Evolutionary conservation across 2,113 vertebrate genomes (phyloP), one percentile per base, ranked within the genome.

Genomic region (Hippocampus barbouri): DNA sequence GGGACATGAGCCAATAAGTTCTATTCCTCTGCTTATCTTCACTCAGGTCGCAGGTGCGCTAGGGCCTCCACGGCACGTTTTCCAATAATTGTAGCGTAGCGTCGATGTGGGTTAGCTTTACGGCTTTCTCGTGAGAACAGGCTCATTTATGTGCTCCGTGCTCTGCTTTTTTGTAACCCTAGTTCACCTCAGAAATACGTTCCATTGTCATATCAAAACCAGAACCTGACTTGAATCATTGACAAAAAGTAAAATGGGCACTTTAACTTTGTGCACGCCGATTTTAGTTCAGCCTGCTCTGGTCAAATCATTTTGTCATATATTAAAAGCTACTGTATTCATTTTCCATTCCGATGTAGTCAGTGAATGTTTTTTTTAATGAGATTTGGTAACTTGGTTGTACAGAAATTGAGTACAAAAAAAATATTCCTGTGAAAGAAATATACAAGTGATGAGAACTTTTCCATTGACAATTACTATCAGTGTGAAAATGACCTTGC

Each of bases 401-500:
- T 9, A n/a, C 7, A 8, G 21, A 23, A 71, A 43, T 72, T 11
- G 23, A 45, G 11, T 62, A 38, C 6, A 10, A 34, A 70, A 70
- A 70, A 72, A 81, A 71, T 68, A 67, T 54, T 41, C 23, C 54
- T 67, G 27, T 27, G 10, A 62, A 43, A 56, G 14, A 27, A 21
- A 73, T 41, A 43, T 20, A 25, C 45, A 68, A 5, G 5, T 23
- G 34, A 27, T 30, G 21, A 25, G 5, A 66, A 6, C 12, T 30
- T 63, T 18, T 21, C 18, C 27, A 15, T 23, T 49, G 40, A 27
- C 8, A 14, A 2, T 54, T 56, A 23, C 3, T 34, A 20, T 45
- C 40, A 23, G 25, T 59, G 14, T 41, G 40, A 25, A 18, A 53
- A 20, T 54, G 30, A 23, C 12, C 62, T 3, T 62, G 63, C 23